phyloP scores from a whole-genome alignment of 2,797 vertebrate genomes.

The Lutjanus campechanus region DNA sequence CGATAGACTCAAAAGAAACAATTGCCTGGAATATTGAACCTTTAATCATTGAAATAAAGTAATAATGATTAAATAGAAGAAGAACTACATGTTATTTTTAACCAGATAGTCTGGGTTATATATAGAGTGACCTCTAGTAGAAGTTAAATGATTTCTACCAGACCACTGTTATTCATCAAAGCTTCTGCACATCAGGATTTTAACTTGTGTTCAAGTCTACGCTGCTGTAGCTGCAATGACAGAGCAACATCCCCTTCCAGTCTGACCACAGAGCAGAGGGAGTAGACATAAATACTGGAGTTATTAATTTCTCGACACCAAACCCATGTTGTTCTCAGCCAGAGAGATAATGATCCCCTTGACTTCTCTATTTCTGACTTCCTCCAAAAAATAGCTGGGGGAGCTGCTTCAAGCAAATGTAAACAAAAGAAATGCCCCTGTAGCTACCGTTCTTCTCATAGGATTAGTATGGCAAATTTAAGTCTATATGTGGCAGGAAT shows the following conservation, averaged over 20 bases:
- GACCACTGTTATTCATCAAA: not conserved
- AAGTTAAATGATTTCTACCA: no score
- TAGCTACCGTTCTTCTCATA: conserved; percentile 1
- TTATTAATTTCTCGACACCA: conserved; percentile 80
- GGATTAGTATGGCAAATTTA: conserved; percentile 30
- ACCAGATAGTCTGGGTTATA: not conserved
- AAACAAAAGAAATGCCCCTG: conserved; percentile 65
- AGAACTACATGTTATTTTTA: no score
- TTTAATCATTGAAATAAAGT: no score
- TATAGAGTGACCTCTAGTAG: conserved; percentile 40
- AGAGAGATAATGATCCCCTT: conserved; percentile 65
- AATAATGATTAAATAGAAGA: no score
- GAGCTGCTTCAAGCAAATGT: conserved; percentile 43
- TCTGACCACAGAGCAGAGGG: conserved; percentile 28
- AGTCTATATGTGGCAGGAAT: conserved; percentile 44
- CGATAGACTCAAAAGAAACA: no score
- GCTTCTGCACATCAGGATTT: not conserved
- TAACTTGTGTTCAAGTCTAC: not conserved
- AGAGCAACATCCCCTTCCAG: conserved; percentile 23
- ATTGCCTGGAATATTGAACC: no score
- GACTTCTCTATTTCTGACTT: conserved; percentile 66
- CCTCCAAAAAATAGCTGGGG: conserved; percentile 61
- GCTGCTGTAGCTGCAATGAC: conserved; percentile 20
- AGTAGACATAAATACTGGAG: conserved; percentile 77
- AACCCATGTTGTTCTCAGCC: conserved; percentile 76